Evolutionary conservation across 1,140 invertebrate genomes (phyloP).

Genomic region (Drosophila miranda): DNA sequence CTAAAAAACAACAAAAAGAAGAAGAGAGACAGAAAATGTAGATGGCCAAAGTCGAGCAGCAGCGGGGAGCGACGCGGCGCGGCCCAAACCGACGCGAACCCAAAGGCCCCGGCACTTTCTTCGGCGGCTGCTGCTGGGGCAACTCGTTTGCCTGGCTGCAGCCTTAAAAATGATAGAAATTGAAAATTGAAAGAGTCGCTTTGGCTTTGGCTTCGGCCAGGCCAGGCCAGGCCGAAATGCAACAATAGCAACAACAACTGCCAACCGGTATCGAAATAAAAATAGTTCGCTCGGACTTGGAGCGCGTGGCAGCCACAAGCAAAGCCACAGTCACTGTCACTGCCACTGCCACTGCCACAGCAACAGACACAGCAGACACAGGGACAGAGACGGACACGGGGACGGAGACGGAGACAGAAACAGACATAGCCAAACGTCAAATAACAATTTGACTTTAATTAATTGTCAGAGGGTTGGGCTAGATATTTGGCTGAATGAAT

Average conservation of each 20-base stretch:
- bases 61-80: not conserved
- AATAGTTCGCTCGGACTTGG: constrained; percentile 51
- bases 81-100: constrained; percentile 21
- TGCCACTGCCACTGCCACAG: constrained; percentile 2
- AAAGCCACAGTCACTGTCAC: not conserved
- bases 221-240: constrained; percentile 2
- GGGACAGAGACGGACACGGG: too few species aligned
- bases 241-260: constrained; percentile 33
- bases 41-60: constrained; percentile 53
- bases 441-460: constrained; percentile 68
- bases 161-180: constrained; percentile 63
- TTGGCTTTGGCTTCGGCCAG: not conserved
- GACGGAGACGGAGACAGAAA: not conserved
- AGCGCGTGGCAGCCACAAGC: constrained; percentile 42
- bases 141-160: constrained; percentile 64
- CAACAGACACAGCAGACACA: constrained; percentile 5
- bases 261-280: constrained; percentile 54
- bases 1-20: constrained; percentile 37
- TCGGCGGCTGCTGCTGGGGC: constrained; percentile 27
- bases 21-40: constrained; percentile 1
- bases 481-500: constrained; percentile 64
- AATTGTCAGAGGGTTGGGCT: constrained; percentile 73
- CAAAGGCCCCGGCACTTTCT: constrained; percentile 66
- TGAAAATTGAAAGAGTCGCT: constrained; percentile 51
- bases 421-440: constrained; percentile 12